These are phyloP conservation scores for Antrozous pallidus DNA, from an alignment of 2,797 vertebrate species.

Conservation along the genomic window DNA sequence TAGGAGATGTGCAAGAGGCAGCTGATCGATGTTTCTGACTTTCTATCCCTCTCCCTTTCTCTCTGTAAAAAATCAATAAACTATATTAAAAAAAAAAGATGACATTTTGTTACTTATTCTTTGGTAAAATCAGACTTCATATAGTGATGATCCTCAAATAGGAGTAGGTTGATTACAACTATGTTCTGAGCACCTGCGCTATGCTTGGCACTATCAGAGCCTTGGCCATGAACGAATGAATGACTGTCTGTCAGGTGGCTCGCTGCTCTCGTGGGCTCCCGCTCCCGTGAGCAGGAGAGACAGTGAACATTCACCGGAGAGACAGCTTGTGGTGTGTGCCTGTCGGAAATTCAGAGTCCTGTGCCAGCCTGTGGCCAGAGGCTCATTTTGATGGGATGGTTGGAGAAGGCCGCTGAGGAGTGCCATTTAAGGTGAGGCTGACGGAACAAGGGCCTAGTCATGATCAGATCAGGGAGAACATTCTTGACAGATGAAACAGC, in stretches of 20 bases:
- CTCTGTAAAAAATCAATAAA: too few relatives aligned
- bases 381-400: neutral
- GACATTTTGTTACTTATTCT: conserved; percentile 10
- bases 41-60: too few relatives aligned
- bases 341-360: neutral
- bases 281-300: neutral
- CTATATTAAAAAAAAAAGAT: too few relatives aligned
- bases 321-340: neutral
- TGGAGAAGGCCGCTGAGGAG: neutral
- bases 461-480: neutral
- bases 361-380: neutral
- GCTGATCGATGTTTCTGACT: too few relatives aligned
- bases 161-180: neutral
- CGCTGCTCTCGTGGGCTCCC: neutral
- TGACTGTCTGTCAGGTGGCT: neutral
- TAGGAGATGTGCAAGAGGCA: too few relatives aligned
- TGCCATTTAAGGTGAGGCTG: neutral
- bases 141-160: neutral
- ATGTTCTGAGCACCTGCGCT: neutral
- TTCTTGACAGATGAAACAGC: conserved; percentile 21
- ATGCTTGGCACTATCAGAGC: neutral
- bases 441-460: neutral
- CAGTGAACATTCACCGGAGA: neutral
- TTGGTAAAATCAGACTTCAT: conserved; percentile 12
- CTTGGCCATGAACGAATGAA: neutral